These are phyloP conservation scores for Fringilla coelebs DNA, from an alignment of 2,797 vertebrate genomes.

Conservation along the genomic window DNA sequence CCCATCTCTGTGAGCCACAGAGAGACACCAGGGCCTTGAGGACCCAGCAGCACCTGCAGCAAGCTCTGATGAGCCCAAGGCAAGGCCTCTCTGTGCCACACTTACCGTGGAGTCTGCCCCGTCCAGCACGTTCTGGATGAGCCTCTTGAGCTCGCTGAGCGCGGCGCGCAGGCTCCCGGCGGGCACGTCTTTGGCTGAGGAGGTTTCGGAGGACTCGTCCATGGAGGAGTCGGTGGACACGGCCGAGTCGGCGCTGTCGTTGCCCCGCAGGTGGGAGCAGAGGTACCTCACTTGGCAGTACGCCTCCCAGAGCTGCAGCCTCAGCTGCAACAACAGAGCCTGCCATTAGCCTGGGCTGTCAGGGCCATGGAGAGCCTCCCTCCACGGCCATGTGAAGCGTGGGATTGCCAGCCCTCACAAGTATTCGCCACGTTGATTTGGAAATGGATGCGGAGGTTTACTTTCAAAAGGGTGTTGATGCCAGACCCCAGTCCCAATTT, in stretches of 20 bases:
- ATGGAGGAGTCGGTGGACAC: constrained; percentile 96
- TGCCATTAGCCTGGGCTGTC: background rate
- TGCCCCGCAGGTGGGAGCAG: constrained; percentile 92
- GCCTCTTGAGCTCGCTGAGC: constrained; percentile 90
- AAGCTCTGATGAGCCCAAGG: background rate
- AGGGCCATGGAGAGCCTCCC: background rate
- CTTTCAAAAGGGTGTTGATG: background rate
- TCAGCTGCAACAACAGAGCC: constrained; percentile 78
- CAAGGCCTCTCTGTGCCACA: background rate
- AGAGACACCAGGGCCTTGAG: background rate
- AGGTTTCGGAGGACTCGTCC: constrained; percentile 97
- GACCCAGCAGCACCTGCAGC: background rate
- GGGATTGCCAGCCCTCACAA: background rate
- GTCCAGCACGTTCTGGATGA: constrained; percentile 92
- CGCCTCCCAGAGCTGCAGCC: constrained; percentile 94
- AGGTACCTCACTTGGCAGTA: constrained; percentile 93
- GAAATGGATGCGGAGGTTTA: background rate
- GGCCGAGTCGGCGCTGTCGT: constrained; percentile 91
- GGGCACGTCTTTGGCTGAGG: constrained; percentile 92
- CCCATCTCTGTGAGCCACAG: background rate
- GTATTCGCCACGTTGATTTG: background rate
- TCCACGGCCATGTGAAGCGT: background rate
- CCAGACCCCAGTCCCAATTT: background rate
- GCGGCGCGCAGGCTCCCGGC: constrained; percentile 89
- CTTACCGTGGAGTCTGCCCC: constrained; percentile 91